Base-by-base conservation (phyloP, 1,140 invertebrate species). In the Sycophaga agraensis region DNA sequence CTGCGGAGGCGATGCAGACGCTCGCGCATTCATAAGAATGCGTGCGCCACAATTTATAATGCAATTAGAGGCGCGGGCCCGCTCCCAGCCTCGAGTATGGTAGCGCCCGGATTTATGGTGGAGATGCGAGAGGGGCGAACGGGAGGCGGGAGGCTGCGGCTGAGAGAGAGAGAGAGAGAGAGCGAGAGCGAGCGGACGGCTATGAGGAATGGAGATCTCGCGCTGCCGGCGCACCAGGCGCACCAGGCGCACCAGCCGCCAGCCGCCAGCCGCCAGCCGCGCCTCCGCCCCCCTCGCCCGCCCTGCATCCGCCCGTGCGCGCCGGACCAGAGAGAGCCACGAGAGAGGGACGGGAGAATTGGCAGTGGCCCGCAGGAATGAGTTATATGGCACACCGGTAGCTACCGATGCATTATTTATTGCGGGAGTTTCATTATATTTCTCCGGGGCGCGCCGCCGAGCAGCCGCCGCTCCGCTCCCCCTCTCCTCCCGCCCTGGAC, bases 391-490 rank as follows among this genome's bases (percentile, higher is more conserved):
- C 74, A 72, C 71, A 69, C 71, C 74, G 71, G 77, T 79, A 78
- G 76, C 72, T 71, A 66, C 76, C 74, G 71, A 78, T 79, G 70
- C 73, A 78, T 79, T 78, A 79, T 79, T 79, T 79, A 79, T 79
- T 76, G 71, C 71, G 65, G 66, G 71, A 75, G 76, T 79, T 78
- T 79, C 74, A 78, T 79, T 78, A 78, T 78, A 77, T 74, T 73
- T 71, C 67, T 68, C 56, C 49, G 49, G 58, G 64, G 49, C 39
- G 39, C n/a, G 24, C 39, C n/a, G n/a, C n/a, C n/a, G n/a, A n/a
- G n/a, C n/a, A n/a, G n/a, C 19, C 34, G 14, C 19, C n/a, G 37
- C 22, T 9, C 34, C 3, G 34, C n/a, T n/a, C n/a, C n/a, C n/a
- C n/a, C n/a, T n/a, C n/a, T n/a, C n/a, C n/a, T n/a, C n/a, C n/a